Evolutionary conservation across 2,888 invertebrate species (phyloP).

Genomic region (Griposia aprilina): DNA sequence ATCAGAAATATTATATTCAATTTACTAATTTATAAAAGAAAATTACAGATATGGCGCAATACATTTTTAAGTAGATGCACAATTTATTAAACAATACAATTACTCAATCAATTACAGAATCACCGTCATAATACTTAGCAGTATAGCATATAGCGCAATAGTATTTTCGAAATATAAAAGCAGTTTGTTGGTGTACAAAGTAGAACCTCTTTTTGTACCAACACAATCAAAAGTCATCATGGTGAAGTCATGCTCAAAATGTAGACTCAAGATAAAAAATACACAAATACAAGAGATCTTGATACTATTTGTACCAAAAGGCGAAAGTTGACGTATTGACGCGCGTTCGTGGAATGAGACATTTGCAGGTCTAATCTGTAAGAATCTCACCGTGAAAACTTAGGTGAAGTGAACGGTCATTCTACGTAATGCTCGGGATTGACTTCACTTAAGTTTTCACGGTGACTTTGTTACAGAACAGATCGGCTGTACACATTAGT

Average conservation of each 20-base stretch:
- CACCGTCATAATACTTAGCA: background rate
- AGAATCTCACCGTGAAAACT: background rate
- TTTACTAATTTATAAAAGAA: background rate
- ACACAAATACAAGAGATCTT: background rate
- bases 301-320: background rate
- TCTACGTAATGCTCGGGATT: background rate
- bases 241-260: background rate
- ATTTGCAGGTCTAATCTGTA: background rate
- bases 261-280: background rate
- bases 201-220: background rate
- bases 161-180: too few relatives aligned
- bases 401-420: background rate
- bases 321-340: background rate
- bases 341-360: background rate
- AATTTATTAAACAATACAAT: constrained; percentile 4
- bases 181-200: background rate
- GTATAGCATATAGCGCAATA: background rate
- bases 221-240: background rate
- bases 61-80: background rate
- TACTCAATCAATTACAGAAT: constrained; percentile 37
- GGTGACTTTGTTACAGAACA: too few relatives aligned
- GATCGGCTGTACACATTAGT: background rate
- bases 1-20: background rate
- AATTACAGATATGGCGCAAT: background rate
- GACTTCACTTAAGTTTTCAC: background rate